Base-by-base conservation (phyloP, 2,888 invertebrate species). In the Eurytoma adleriae region DNA sequence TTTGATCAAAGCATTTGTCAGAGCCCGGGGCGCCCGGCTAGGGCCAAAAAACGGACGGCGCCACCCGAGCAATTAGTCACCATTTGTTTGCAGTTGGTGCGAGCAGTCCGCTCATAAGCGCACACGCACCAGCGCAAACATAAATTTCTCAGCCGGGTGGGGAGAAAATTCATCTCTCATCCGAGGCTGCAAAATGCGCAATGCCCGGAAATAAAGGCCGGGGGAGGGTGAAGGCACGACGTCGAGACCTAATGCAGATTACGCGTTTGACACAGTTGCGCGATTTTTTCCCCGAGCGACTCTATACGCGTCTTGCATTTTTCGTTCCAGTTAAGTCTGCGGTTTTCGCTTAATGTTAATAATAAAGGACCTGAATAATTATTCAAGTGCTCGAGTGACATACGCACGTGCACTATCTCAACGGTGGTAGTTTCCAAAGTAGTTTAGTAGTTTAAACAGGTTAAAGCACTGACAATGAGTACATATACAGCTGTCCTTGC, bases 1-100 rank as follows among this genome's bases (percentile, higher is more conserved):
- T 67, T 67, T 74, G 48, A 74, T 74, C 67, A 27, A 74, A 74
- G 67, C 74, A 67, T 74, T 67, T 57, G 74, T 74, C 74, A 66
- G 16, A 5, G 3, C 24, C n/a, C 4, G 27, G 18, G 3, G n/a
- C 40, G 16, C 13, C 18, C 52, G n/a, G 56, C 18, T 12, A 14
- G 16, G 27, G 20, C 20, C 52, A 50, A 73, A 52, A 54, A 64
- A 30, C 74, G 50, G 50, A 73, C 73, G 64, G 18, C 50, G 27
- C 68, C 68, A 18, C 69, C 7, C 54, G 40, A 30, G 67, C 74
- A 74, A 74, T 74, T 74, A 74, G 74, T 74, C 74, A 59, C 48
- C 67, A 59, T 74, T 74, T 74, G 54, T 74, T 74, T 67, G 74
- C 67, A 66, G n/a, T 64, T 64, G 59, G 27, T 7, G 40, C 64